Conservation (phyloP, 2,113 vertebrate species). For the Nanorana parkeri region DNA sequence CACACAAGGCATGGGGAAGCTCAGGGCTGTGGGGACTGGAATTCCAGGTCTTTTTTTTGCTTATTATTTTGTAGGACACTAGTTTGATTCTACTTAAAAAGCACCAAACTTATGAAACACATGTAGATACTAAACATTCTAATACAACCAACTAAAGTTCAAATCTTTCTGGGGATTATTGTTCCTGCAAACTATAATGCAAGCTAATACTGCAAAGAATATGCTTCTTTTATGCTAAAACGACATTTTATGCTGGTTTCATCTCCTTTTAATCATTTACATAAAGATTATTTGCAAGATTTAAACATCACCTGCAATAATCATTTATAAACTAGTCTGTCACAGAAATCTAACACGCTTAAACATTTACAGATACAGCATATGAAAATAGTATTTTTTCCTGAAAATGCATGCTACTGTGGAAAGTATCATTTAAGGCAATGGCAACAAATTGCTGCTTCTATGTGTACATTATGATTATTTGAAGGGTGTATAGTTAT, state of each 20-base stretch:
- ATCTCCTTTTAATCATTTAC: no score
- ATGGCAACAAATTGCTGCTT: no score
- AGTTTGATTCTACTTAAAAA: slow-evolving; percentile 55
- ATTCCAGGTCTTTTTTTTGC: slow-evolving; percentile 65
- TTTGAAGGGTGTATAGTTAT: no score
- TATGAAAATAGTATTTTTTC: neutral
- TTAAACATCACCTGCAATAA: no score
- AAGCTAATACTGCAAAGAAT: neutral
- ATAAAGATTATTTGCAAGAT: no score
- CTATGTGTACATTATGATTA: no score
- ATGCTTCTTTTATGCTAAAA: no score
- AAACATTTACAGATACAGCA: no score
- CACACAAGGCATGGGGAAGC: slow-evolving; percentile 65
- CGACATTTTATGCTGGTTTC: no score
- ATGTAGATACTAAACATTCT: neutral
- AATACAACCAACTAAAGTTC: neutral
- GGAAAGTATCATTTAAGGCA: no score
- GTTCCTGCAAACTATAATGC: neutral
- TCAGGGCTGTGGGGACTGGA: slow-evolving; percentile 60
- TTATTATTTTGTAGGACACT: slow-evolving; percentile 61
- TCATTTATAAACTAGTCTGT: no score
- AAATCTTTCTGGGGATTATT: neutral
- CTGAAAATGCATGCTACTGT: neutral
- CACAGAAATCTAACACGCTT: no score
- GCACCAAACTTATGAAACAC: neutral